These are phyloP conservation scores for Myrmecobius fasciatus DNA, from an alignment of 2,113 vertebrate species.

Conservation along the genomic window DNA sequence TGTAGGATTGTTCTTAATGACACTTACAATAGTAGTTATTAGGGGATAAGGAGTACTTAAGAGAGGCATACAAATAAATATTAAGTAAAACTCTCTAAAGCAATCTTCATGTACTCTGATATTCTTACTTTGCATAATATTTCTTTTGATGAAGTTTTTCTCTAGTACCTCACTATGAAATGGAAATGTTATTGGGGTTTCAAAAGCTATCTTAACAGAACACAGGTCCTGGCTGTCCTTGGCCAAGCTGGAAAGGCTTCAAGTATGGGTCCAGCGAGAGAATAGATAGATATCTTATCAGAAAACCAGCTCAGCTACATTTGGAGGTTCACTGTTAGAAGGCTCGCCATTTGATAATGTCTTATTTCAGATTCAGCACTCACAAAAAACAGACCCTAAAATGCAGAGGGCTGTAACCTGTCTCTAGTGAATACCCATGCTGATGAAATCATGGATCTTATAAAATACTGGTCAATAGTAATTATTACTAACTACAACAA, in stretches of 20 bases:
- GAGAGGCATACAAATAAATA: constrained; percentile 2
- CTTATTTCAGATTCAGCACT: background rate
- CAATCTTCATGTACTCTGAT: background rate
- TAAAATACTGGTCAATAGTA: background rate
- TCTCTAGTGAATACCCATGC: background rate
- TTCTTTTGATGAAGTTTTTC: background rate
- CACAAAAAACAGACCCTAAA: background rate
- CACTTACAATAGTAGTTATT: background rate
- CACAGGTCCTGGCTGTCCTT: background rate
- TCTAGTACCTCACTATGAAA: background rate
- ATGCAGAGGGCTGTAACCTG: background rate
- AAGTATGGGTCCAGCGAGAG: background rate
- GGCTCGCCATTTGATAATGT: background rate
- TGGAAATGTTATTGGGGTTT: background rate
- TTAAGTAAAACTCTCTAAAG: background rate
- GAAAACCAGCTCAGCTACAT: background rate
- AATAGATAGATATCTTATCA: background rate
- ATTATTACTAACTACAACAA: background rate
- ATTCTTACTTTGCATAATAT: background rate
- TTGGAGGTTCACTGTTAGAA: background rate
- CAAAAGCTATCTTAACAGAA: background rate
- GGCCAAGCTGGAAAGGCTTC: background rate
- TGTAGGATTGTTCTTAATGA: background rate
- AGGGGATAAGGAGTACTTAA: background rate
- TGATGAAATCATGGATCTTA: background rate